phyloP scores from a whole-genome alignment of 2,888 invertebrate genomes.

The Dynastes grantii region DNA sequence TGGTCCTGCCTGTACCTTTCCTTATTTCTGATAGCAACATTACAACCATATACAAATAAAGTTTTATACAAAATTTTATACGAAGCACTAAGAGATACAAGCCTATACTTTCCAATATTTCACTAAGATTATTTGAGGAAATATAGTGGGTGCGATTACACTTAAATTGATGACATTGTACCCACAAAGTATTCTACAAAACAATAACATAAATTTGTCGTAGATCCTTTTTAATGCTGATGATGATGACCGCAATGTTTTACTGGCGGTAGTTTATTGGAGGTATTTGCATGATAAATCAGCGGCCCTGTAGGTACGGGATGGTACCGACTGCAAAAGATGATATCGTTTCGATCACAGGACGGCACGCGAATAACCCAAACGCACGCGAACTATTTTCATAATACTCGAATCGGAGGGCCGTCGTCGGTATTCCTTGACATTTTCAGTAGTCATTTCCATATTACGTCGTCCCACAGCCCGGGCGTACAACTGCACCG shows the following conservation, averaged over 20 bases:
- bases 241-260: not conserved
- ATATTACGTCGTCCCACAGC: conserved; percentile 12
- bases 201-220: too few relatives aligned
- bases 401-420: conserved; percentile 25
- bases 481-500: not conserved
- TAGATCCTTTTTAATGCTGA: not conserved
- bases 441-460: conserved; percentile 39
- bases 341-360: conserved; percentile 44
- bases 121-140: not conserved
- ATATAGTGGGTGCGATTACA: not conserved
- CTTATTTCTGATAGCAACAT: too few relatives aligned
- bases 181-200: too few relatives aligned
- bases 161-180: not conserved
- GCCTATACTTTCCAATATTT: too few relatives aligned
- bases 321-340: conserved; percentile 57
- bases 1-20: too few relatives aligned
- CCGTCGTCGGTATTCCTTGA: conserved; percentile 32
- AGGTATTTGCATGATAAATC: conserved; percentile 38
- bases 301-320: conserved; percentile 52
- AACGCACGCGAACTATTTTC: conserved; percentile 56
- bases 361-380: conserved; percentile 52
- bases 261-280: not conserved
- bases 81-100: too few relatives aligned
- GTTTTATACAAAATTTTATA: too few relatives aligned
- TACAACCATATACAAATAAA: too few relatives aligned